These are phyloP conservation scores for Hippoglossus stenolepis DNA, from an alignment of 2,113 vertebrate species.

Conservation along the genomic window DNA sequence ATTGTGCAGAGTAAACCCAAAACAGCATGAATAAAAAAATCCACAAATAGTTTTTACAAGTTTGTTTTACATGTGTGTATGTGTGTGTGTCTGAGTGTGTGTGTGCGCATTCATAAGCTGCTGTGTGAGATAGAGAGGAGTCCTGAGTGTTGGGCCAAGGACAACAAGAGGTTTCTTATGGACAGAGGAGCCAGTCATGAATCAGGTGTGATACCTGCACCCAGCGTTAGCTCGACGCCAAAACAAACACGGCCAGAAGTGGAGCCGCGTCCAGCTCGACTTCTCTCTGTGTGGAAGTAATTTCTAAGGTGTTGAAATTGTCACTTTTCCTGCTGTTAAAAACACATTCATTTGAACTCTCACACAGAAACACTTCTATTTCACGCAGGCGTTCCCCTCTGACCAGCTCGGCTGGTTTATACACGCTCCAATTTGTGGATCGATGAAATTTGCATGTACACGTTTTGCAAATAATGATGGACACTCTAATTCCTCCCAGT, in stretches of 20 bases:
- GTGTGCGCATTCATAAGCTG: conserved; percentile 12
- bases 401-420: not conserved
- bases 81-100: not conserved
- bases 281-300: conserved; percentile 66
- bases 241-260: conserved; percentile 73
- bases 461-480: conserved; percentile 4
- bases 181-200: conserved; percentile 82
- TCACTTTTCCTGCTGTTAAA: conserved; percentile 69
- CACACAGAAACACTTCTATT: conserved; percentile 45
- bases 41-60: conserved; percentile 53
- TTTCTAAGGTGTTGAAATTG: conserved; percentile 75
- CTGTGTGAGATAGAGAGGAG: conserved; percentile 56
- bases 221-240: conserved; percentile 64
- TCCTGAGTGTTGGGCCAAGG: conserved; percentile 67
- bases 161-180: conserved; percentile 75
- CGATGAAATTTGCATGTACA: not conserved
- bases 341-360: conserved; percentile 47
- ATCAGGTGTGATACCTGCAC: conserved; percentile 84
- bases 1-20: conserved; percentile 26
- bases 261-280: conserved; percentile 49
- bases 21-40: conserved; percentile 35
- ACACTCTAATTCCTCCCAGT: not conserved
- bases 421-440: not conserved
- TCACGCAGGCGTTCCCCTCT: not conserved
- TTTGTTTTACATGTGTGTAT: not conserved